Evolutionary conservation across 2,797 vertebrate species (phyloP).

Genomic region (Somateria mollissima): DNA sequence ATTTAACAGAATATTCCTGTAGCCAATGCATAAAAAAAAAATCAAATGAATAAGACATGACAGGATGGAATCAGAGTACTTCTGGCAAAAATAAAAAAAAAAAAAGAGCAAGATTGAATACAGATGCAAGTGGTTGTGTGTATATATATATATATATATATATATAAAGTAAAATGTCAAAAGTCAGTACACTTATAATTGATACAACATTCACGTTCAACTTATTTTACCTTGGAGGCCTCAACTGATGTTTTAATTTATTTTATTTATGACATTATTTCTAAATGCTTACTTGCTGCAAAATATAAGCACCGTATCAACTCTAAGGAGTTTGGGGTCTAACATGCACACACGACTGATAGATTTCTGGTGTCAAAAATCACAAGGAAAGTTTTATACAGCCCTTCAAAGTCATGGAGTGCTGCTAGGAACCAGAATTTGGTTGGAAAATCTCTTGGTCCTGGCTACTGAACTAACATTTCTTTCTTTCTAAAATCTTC

Average conservation of each 20-base stretch:
- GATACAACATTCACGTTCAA: not conserved
- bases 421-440: not conserved
- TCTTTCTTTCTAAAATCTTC: not conserved
- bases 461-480: not conserved
- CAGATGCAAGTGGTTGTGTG: not conserved
- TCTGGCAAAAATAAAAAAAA: not conserved
- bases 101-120: not conserved
- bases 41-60: slow-evolving; percentile 2
- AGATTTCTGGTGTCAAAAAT: not conserved
- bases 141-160: not conserved
- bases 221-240: not conserved
- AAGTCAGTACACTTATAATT: not conserved
- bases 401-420: not conserved
- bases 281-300: not conserved
- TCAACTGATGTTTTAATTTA: not conserved
- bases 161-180: not conserved
- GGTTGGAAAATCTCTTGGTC: not conserved
- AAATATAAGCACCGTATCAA: not conserved
- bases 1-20: slow-evolving; percentile 21
- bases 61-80: not conserved
- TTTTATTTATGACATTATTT: not conserved
- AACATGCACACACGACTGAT: not conserved
- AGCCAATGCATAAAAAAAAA: slow-evolving; percentile 4
- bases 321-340: not conserved
- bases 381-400: not conserved